Evolutionary conservation across 92 coral and sea anemone genomes (phyloP).

Genomic region (Epizoanthus ramosus): DNA sequence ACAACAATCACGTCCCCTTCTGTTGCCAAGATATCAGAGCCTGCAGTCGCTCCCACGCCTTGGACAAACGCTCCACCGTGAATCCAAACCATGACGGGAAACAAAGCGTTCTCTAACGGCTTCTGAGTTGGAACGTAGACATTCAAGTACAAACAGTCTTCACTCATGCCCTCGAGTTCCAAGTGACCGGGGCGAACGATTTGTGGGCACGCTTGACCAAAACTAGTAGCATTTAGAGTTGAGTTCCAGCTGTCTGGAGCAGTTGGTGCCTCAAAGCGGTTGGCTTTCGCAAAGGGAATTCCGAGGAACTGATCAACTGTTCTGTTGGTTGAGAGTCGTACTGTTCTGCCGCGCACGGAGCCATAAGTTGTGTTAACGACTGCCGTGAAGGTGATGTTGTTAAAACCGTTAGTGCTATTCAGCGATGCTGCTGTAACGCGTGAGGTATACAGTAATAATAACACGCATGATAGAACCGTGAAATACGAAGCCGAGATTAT

Average conservation of each 20-base stretch:
- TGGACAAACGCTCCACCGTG: conserved; percentile 61
- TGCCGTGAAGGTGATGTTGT: neutral
- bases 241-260: conserved; percentile 51
- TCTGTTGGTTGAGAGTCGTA: conserved; percentile 47
- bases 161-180: conserved; percentile 25
- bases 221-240: conserved; percentile 45
- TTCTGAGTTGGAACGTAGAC: conserved; percentile 54
- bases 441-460: no score
- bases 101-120: neutral
- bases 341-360: conserved; percentile 49
- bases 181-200: conserved; percentile 23
- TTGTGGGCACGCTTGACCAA: conserved; percentile 67
- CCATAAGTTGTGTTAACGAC: conserved; percentile 58
- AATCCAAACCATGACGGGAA: conserved; percentile 66
- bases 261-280: conserved; percentile 59
- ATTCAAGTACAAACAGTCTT: conserved; percentile 61
- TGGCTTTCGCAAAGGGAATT: conserved; percentile 66
- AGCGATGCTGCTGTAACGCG: no score
- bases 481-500: no score
- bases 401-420: no score
- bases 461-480: no score
- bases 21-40: conserved; percentile 53
- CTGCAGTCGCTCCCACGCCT: conserved; percentile 43
- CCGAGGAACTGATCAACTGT: conserved; percentile 63
- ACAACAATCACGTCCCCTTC: conserved; percentile 70